phyloP scores from a whole-genome alignment of 2,113 vertebrate genomes.

The Irena cyanogastra region DNA sequence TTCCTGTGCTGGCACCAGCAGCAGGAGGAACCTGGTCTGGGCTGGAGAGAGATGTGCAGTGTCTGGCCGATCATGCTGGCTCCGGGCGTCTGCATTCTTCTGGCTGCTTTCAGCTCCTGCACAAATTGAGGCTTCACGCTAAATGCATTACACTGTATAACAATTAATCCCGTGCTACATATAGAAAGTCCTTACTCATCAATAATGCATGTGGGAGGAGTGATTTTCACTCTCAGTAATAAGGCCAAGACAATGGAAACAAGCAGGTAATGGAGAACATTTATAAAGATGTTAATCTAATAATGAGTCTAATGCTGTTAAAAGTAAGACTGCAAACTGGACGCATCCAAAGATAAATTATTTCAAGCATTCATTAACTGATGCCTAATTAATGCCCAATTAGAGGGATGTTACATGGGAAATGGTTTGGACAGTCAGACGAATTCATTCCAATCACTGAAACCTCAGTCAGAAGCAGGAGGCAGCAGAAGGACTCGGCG shows the following conservation, averaged over 20 bases:
- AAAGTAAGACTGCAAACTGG: constrained; percentile 70
- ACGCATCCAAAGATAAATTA: constrained; percentile 77
- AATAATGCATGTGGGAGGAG: constrained; percentile 67
- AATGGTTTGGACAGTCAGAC: constrained; percentile 56
- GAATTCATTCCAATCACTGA: constrained; percentile 33
- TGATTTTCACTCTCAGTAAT: constrained; percentile 55
- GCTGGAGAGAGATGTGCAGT: not conserved
- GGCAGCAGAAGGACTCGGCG: not conserved
- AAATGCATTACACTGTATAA: constrained; percentile 57
- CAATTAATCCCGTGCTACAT: constrained; percentile 65
- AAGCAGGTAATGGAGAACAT: constrained; percentile 73
- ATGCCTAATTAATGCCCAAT: constrained; percentile 81
- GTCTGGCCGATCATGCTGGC: constrained; percentile 10
- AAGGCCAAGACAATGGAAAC: constrained; percentile 68
- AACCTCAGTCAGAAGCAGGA: constrained; percentile 16
- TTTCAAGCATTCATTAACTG: constrained; percentile 79
- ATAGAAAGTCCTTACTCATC: constrained; percentile 70
- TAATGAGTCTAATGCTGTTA: constrained; percentile 71
- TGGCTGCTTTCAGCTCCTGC: constrained; percentile 46
- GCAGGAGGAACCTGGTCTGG: not conserved
- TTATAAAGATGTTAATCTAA: constrained; percentile 72
- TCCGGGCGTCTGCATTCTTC: constrained; percentile 38
- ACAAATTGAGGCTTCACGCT: constrained; percentile 65
- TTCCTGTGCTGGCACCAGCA: not conserved
- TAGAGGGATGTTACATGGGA: constrained; percentile 73